phyloP scores from a whole-genome alignment of 2,888 invertebrate species.

The Aproaerema taeniolella region DNA sequence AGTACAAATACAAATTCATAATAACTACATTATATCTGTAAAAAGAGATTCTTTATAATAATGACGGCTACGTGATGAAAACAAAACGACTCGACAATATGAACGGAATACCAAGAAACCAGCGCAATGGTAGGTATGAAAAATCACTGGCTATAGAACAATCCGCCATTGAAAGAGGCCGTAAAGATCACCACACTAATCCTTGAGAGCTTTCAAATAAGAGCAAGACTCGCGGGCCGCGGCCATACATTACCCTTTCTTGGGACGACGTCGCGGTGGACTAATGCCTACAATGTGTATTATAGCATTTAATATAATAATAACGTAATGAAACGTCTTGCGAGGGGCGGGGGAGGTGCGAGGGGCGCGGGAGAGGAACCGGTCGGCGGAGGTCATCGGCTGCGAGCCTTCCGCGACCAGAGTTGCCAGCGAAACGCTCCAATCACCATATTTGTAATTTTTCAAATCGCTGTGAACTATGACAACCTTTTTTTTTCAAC shows the following conservation, averaged over 20 bases:
- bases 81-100: slow-evolving; percentile 29
- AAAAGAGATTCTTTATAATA: too few species aligned
- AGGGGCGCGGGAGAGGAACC: slow-evolving; percentile 53
- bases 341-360: slow-evolving; percentile 33
- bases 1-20: too few species aligned
- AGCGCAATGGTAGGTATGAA: slow-evolving; percentile 29
- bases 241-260: slow-evolving; percentile 58
- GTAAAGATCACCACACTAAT: slow-evolving; percentile 56
- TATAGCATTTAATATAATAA: slow-evolving; percentile 78
- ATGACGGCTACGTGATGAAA: slow-evolving; percentile 28
- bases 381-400: slow-evolving; percentile 75
- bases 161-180: slow-evolving; percentile 50
- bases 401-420: slow-evolving; percentile 70
- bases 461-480: slow-evolving; percentile 47
- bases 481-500: slow-evolving; percentile 38
- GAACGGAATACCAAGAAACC: slow-evolving; percentile 36
- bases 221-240: slow-evolving; percentile 34
- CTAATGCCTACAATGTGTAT: slow-evolving; percentile 75
- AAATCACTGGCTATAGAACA: slow-evolving; percentile 42
- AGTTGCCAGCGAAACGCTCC: slow-evolving; percentile 53
- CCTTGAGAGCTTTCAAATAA: slow-evolving; percentile 46
- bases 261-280: slow-evolving; percentile 53
- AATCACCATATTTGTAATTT: slow-evolving; percentile 53
- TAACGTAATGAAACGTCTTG: slow-evolving; percentile 77
- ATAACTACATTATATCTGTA: too few species aligned